Evolutionary conservation across 2,113 vertebrate species (phyloP).

Genomic region (Poeciliopsis turrubarensis): DNA sequence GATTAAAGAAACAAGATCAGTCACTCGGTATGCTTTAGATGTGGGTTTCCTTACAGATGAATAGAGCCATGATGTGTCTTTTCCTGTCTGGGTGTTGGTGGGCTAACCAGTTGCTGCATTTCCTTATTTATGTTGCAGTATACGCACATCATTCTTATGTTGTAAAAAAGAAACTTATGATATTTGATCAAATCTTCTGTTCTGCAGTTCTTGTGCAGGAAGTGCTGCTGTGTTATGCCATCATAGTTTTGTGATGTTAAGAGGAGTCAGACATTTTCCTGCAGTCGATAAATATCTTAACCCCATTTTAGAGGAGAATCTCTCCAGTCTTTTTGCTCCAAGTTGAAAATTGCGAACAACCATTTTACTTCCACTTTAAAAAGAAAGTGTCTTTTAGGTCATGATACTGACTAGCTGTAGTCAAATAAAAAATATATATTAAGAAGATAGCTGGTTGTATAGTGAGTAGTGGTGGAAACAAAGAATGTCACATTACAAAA

Average conservation of each 20-base stretch:
- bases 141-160: background rate
- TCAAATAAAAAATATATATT: background rate
- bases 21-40: background rate
- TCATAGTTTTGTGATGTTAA: too few species aligned
- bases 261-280: too few species aligned
- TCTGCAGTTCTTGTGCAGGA: too few species aligned
- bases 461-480: background rate
- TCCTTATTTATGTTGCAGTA: background rate
- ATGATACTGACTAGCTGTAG: too few species aligned
- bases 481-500: background rate
- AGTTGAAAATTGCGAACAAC: too few species aligned
- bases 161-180: background rate
- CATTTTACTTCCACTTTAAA: too few species aligned
- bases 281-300: too few species aligned
- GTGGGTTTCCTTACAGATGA: background rate
- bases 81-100: constrained; percentile 5
- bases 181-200: too few species aligned
- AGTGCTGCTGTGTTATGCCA: too few species aligned
- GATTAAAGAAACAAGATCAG: constrained; percentile 9
- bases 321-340: too few species aligned
- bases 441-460: background rate
- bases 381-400: too few species aligned
- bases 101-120: background rate
- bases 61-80: background rate
- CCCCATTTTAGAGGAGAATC: too few species aligned